Percentiles rank a stretch among this genome's conserved stretches.
These are phyloP conservation scores for Manis javanica DNA, from an alignment of 2,797 vertebrate genomes.

Conservation along the genomic window DNA sequence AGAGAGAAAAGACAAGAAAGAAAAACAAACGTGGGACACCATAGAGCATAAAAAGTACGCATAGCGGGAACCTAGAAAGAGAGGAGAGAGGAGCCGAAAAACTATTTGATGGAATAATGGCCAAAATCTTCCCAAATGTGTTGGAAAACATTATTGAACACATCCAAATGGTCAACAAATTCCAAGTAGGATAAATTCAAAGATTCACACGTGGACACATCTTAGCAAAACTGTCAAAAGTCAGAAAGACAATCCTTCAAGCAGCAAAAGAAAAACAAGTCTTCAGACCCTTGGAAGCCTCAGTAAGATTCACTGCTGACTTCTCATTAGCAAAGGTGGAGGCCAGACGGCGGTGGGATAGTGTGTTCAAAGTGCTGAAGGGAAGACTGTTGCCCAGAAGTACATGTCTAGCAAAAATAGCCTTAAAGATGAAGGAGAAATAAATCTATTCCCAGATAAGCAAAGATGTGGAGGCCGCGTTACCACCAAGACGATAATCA, in stretches of 20 bases:
- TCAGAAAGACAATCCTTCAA: background rate
- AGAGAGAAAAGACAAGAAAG: background rate
- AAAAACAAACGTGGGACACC: background rate
- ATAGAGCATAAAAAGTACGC: too few species aligned
- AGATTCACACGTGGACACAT: background rate
- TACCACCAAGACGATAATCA: background rate
- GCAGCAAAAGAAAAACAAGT: too few species aligned
- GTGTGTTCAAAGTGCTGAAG: rapidly evolving
- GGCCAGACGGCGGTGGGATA: rapidly evolving
- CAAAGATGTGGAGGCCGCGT: background rate
- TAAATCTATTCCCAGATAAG: too few species aligned
- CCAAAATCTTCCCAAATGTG: background rate
- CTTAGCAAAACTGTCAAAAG: background rate
- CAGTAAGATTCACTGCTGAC: rapidly evolving
- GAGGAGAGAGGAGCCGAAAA: background rate
- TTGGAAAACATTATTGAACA: background rate
- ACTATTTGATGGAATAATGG: background rate
- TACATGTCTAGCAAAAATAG: rapidly evolving
- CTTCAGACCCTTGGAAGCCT: rapidly evolving
- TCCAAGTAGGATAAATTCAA: background rate
- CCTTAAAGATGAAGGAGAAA: background rate
- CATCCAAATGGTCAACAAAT: background rate
- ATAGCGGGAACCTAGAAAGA: background rate
- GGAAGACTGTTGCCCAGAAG: background rate
- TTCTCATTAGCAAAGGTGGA: rapidly evolving